These are phyloP conservation scores for Tylochromis polylepis DNA, from an alignment of 2,113 vertebrate genomes.

Conservation along the genomic window DNA sequence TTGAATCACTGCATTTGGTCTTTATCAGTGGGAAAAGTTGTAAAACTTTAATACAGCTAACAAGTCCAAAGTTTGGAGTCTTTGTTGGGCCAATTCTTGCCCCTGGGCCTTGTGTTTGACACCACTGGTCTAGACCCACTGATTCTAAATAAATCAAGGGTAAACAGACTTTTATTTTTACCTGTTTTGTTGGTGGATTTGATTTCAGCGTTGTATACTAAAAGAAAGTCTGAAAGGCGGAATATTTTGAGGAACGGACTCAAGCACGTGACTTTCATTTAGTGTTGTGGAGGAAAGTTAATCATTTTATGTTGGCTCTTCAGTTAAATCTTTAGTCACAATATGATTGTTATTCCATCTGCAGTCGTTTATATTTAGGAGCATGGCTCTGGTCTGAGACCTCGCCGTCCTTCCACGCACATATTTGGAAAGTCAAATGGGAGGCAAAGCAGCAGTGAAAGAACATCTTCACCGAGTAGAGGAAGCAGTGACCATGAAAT, in stretches of 20 bases:
- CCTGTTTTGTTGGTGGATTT: not conserved
- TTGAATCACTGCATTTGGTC: not conserved
- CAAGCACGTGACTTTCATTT: not conserved
- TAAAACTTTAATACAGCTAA: not conserved
- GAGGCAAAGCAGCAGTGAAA: too few relatives aligned
- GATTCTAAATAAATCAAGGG: too few relatives aligned
- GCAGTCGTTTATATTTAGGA: not conserved
- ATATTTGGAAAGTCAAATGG: too few relatives aligned
- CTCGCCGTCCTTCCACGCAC: too few relatives aligned
- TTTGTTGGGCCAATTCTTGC: not conserved
- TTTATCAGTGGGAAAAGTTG: not conserved
- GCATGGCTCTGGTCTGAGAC: too few relatives aligned
- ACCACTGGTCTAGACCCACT: not conserved
- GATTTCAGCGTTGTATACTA: not conserved
- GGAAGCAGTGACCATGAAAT: too few relatives aligned
- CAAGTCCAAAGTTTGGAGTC: not conserved
- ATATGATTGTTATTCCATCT: not conserved
- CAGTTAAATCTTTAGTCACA: not conserved
- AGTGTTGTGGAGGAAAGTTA: too few relatives aligned
- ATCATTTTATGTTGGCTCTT: too few relatives aligned
- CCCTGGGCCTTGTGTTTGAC: not conserved
- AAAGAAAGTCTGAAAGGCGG: not conserved
- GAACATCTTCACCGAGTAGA: not conserved
- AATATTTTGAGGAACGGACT: not conserved
- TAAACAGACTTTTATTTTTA: too few relatives aligned